phyloP scores from a whole-genome alignment of 2,113 vertebrate species.

The Heterotilapia buettikoferi region DNA sequence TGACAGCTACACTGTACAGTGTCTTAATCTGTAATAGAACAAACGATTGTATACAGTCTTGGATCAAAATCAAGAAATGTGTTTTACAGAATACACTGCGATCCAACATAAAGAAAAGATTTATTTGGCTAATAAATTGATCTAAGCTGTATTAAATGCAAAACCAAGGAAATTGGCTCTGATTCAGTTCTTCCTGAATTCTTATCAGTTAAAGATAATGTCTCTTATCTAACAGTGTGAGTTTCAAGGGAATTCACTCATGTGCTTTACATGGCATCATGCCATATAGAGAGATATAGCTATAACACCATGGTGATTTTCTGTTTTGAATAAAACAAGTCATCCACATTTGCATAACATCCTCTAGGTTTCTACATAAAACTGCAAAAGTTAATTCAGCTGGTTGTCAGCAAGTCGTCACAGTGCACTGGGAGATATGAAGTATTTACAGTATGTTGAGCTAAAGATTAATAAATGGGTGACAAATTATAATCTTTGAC shows the following conservation, averaged over 20 bases:
- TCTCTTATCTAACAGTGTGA: not conserved
- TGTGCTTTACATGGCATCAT: not conserved
- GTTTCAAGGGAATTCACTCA: not conserved
- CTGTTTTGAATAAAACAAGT: not conserved
- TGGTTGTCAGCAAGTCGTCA: not conserved
- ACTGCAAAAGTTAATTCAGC: not conserved
- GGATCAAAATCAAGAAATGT: not conserved
- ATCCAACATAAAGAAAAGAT: not conserved
- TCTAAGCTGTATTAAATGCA: not conserved
- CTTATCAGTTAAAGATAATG: not conserved
- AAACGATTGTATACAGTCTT: not conserved
- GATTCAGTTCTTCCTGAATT: conserved; percentile 5
- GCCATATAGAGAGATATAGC: not conserved
- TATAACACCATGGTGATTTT: not conserved
- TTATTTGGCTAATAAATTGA: not conserved
- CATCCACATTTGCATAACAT: not conserved
- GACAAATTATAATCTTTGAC: not conserved
- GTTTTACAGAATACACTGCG: not conserved
- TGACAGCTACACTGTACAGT: not conserved
- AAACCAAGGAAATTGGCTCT: conserved; percentile 4
- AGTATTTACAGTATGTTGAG: not conserved
- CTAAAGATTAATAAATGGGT: not conserved
- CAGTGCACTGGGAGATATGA: not conserved
- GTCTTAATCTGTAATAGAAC: not conserved
- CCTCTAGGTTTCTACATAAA: not conserved